Base-by-base conservation (phyloP, 2,797 vertebrate genomes). In the Sebastes kiyomatsui region DNA sequence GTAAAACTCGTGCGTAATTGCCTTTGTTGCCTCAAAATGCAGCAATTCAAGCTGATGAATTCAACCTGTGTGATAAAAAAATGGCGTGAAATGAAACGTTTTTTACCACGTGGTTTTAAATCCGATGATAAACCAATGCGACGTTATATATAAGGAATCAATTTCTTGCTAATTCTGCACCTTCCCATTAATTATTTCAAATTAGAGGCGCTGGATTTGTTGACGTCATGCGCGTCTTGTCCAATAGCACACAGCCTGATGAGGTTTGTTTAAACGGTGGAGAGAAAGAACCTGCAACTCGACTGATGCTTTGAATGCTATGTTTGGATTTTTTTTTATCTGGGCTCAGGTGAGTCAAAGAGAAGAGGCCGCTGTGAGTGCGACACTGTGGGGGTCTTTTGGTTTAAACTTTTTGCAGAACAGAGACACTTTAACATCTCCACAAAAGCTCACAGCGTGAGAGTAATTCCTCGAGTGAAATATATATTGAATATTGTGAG, bases 201-300 rank as follows among this genome's bases (percentile, higher is more conserved):
- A 84, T 90, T 86, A 88, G 79, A 83, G 42, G 72, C 69, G 72
- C 22, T 9, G 67, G 61, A 64, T 79, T 72, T 82, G 74, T 33
- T 88, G 87, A 92, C 92, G 91, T 94, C 90, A 93, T 10, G 18
- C 25, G 18, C n/a, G 13, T 49, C 12, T 77, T 25, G 71, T 55
- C 90, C 91, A 94, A 92, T 92, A 52, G 82, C 54, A 28, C 12
- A 42, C 13, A 42, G 80, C n/a, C 67, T 79, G 86, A 55, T 83
- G 67, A 75, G 82, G 66, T 72, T 87, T 72, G 72, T 87, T 87
- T 72, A 67, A 89, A 80, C 7, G 54, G 32, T 32, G 59, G 60
- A 80, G 69, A 72, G 69, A 42, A 52, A 65, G 64, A 62, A 46
- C 8, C 30, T 10, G 49, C 5, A 59, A 27, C 59, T 71, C 18